These are phyloP conservation scores for Vulpes vulpes DNA, from an alignment of 2,113 vertebrate genomes.

Conservation along the genomic window DNA sequence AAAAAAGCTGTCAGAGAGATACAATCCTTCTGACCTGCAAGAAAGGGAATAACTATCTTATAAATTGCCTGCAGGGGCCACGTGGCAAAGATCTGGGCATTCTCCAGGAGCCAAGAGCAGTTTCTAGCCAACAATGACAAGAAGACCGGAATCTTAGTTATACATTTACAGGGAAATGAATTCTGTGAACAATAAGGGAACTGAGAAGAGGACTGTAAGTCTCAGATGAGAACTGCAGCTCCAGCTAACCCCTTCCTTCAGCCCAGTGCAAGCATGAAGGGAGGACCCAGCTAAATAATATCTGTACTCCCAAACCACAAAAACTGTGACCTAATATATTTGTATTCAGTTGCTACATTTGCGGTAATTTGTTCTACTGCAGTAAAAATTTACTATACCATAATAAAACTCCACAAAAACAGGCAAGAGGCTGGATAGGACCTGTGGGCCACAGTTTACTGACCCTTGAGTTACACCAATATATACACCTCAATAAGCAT, in stretches of 20 bases:
- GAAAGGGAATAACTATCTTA: background rate
- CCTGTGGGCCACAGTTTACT: background rate
- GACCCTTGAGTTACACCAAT: background rate
- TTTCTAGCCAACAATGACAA: background rate
- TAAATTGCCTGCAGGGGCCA: background rate
- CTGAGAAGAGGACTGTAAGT: background rate
- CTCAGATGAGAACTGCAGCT: background rate
- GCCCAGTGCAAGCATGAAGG: background rate
- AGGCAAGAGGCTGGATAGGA: background rate
- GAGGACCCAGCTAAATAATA: background rate
- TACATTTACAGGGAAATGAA: background rate
- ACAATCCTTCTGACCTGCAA: background rate
- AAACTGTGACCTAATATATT: background rate
- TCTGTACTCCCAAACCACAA: background rate
- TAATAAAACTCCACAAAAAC: slow-evolving; percentile 40
- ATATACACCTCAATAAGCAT: background rate
- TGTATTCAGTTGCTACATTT: background rate
- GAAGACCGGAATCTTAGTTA: background rate
- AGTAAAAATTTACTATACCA: background rate
- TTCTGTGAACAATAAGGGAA: background rate
- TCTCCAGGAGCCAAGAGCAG: background rate
- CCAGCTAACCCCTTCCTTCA: background rate
- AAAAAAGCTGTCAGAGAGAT: slow-evolving; percentile 9
- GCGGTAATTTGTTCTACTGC: background rate
- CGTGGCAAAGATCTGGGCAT: background rate